Base-by-base conservation (phyloP, 2,113 vertebrate species). In the Eubucco bourcierii region DNA sequence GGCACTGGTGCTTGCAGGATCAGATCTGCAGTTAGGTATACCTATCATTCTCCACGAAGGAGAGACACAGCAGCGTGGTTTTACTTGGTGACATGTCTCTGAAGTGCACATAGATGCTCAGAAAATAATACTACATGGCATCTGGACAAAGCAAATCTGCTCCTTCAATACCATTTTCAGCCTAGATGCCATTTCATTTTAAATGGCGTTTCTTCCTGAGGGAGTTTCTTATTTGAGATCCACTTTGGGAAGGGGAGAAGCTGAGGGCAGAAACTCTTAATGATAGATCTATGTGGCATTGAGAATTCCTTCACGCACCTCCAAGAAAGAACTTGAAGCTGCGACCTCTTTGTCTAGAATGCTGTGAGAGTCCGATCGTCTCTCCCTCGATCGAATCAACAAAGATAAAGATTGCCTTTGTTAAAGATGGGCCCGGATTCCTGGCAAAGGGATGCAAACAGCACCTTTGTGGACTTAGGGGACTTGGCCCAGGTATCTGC, bases 191-290 rank as follows among this genome's bases (percentile, higher is more conserved):
- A 1, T 56, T 20, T 67, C 25, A 61, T 87, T 90, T 87, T 61
- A 76, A 61, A 84, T 61, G n/a, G 9, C 8, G 8, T 44, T 92
- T 87, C 15, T 27, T 65, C 39, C 52, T 53, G 39, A 79, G 11
- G 24, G 31, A 58, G 13, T 37, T 3, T 75, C 44, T 59, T 77
- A 41, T 61, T 61, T 18, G 41, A 88, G 25, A 33, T 66, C 24
- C 3, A 6, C 5, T 1, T 27, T 34, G 5, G 2, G 4, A 2
- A 10, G 7, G 4, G 10, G 6, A 16, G 10, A 11, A 28, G 8
- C 25, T 41, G 44, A 90, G 79, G 47, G 73, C 53, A 70, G 59
- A 44, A 50, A 3, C 24, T 88, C 58, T 23, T 61, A 7, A 76
- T 65, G 27, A 15, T n/a, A n/a, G 10, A 53, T 72, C 58, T 15